phyloP scores from a whole-genome alignment of 2,888 invertebrate genomes.

The Noctua comes region DNA sequence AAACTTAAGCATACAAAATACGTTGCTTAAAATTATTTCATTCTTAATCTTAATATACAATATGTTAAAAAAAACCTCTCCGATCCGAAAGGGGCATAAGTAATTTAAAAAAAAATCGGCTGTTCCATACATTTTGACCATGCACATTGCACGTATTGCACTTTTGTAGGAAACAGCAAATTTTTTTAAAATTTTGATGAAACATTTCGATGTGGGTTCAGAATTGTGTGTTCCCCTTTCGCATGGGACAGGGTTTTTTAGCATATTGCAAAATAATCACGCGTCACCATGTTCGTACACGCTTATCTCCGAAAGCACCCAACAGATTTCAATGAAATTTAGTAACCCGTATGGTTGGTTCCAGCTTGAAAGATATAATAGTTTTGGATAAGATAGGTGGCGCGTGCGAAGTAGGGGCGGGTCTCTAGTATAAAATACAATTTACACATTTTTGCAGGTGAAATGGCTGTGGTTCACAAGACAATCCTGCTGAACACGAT shows the following conservation, averaged over 20 bases:
- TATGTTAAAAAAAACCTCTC: too few relatives aligned
- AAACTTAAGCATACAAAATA: neutral
- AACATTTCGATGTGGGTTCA: too few relatives aligned
- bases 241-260: too few relatives aligned
- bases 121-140: too few relatives aligned
- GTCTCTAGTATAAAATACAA: neutral
- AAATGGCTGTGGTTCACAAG: slow-evolving; percentile 93
- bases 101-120: too few relatives aligned
- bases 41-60: too few relatives aligned
- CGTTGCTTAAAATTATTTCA: neutral
- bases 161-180: too few relatives aligned
- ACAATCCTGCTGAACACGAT: slow-evolving; percentile 93
- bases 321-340: neutral
- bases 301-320: neutral
- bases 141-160: too few relatives aligned
- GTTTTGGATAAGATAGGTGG: neutral
- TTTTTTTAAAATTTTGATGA: too few relatives aligned
- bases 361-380: neutral
- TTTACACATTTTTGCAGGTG: slow-evolving; percentile 88
- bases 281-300: neutral
- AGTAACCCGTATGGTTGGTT: neutral
- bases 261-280: too few relatives aligned
- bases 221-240: too few relatives aligned
- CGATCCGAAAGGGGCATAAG: too few relatives aligned
- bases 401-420: neutral